Evolutionary conservation across 2,113 vertebrate species (phyloP), one percentile per base, ranked within the genome.

Genomic region (Notechis scutatus): DNA sequence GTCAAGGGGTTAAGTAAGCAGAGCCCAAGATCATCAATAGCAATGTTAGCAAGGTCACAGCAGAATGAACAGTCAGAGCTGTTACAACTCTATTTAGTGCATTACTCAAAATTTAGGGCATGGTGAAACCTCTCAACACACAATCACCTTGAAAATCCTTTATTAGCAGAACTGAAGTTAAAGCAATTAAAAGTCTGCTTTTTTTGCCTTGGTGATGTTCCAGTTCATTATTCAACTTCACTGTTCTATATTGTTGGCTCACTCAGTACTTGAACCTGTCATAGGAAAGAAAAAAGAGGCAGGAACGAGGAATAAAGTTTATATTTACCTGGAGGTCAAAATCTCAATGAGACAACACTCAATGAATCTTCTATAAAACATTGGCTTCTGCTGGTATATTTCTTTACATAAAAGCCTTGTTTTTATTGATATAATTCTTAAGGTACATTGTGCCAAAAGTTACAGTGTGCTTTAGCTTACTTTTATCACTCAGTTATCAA

Each of bases 161-260:
- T 94, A 90, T 89, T 94, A 92, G 94, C 95, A 92, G 97, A 97
- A 96, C 94, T 93, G 93, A 97, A 96, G 87, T 95, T 85, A 95
- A 96, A 93, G 94, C 93, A 97, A 97, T 96, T 97, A 97, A 96
- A 97, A 97, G 91, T 29, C 20, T 10, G 8, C 94, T 96, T n/a
- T 69, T 93, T 81, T 81, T 97, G 92, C 93, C 94, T 96, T 96
- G 95, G 93, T 95, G 94, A 85, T 95, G 56, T 96, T 97, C 95
- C 94, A 96, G 88, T 96, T 96, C 86, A n/a, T 94, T 97, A 95
- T 97, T 97, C 92, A 96, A 94, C 96, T 96, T 88, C 94, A 95
- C 92, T 95, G 92, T 94, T 96, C 94, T 94, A 94, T 95, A 61
- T 92, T 96, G 95, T 93, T 92, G 94, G 91, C 95, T 96, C 86